Evolutionary conservation across 37 sponge, comb jelly and placozoan genomes (phyloP), one percentile per base, ranked within the genome.

Genomic region (Chondrilla cf. caribensis): DNA sequence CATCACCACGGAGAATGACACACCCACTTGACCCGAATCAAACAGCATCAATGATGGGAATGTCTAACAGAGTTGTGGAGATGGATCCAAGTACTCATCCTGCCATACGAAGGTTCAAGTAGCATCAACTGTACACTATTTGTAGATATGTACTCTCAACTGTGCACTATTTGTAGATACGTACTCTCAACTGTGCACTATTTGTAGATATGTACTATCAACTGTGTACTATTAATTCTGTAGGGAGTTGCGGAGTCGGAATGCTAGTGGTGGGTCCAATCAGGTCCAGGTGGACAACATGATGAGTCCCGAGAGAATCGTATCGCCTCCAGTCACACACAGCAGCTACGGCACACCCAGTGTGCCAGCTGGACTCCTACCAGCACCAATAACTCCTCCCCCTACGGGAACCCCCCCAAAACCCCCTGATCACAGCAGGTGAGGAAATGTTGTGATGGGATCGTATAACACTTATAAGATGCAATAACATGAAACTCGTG

Each of bases 231-330:
- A n/a, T n/a, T n/a, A n/a, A n/a, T n/a, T n/a, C 11, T 47, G 51
- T 47, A 47, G 51, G 51, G 51, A 47, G 11, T 14, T 47, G 51
- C 51, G 64, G 5, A n/a, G 64, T n/a, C 25, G 64, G 6, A 9
- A 62, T 28, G 29, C 18, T 28, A 62, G 64, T 15, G 29, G 6
- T 62, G 64, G 29, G 22, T 62, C 64, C 29, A 29, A n/a, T 15
- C 64, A 9, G 25, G 15, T 43, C 22, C 38, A 42, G 2, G 44
- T 73, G 31, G 76, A 38, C 24, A 73, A 73, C 44, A 73, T 73
- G 41, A 73, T 73, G 76, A 73, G 25, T 73, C 76, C 76, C 1
- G 2, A 37, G 3, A n/a, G 36, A 62, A 62, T 62, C 15, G 76
- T 37, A 73, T 15, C 76, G 11, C 76, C 76, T 14, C 76, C 76